Conservation (phyloP, 2,888 invertebrate genomes). For the Adelognathus sp. region DNA sequence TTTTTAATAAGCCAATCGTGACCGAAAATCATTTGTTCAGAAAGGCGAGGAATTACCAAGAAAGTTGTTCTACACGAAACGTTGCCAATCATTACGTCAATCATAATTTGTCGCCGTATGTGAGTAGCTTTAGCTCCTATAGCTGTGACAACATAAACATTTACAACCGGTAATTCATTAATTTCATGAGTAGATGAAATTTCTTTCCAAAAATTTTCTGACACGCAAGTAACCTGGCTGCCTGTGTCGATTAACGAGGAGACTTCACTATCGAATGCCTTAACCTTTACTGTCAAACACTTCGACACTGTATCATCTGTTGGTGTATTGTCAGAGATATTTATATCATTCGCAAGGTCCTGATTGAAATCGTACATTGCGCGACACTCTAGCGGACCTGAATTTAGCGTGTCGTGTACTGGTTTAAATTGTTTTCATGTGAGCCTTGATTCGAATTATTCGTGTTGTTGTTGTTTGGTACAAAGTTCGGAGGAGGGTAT, state of each 20-base stretch:
- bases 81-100: neutral
- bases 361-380: constrained; percentile 6
- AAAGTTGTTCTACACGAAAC: neutral
- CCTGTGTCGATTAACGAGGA: constrained; percentile 15
- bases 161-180: constrained; percentile 8
- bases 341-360: neutral
- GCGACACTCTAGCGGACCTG: constrained; percentile 22
- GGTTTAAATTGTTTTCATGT: constrained; percentile 8
- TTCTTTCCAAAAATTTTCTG: constrained; percentile 1
- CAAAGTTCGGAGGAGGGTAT: constrained; percentile 4
- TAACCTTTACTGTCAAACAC: constrained; percentile 5
- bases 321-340: neutral
- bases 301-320: neutral
- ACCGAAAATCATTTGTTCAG: constrained; percentile 10
- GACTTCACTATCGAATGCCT: neutral
- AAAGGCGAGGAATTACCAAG: neutral
- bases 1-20: constrained; percentile 4
- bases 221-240: constrained; percentile 15
- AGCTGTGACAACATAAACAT: neutral
- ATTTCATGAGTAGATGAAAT: neutral
- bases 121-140: neutral
- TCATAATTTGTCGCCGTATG: neutral
- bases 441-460: neutral
- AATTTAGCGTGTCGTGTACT: neutral
- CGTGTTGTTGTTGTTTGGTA: neutral